Evolutionary conservation across 2,113 vertebrate species (phyloP), one percentile per base, ranked within the genome.

Genomic region (Camelus dromedarius): DNA sequence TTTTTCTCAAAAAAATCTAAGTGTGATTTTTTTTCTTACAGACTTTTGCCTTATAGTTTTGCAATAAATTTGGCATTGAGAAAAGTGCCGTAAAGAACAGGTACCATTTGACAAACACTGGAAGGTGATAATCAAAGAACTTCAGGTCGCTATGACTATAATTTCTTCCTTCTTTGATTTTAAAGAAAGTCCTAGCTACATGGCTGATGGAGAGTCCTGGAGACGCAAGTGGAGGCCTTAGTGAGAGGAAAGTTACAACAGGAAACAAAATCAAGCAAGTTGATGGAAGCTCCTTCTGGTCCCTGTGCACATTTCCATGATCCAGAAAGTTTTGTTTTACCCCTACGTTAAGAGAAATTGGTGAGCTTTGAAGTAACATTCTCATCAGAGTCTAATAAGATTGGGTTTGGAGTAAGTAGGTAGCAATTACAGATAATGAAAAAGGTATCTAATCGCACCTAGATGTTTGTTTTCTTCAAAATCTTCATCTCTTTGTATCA

Each of bases 351-450:
- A 84, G n/a, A 92, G 32, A 79, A 87, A 90, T 46, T 12, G 26
- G 30, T 77, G 42, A 14, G 3, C 91, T 93, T 95, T 69, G n/a
- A 93, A 62, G 79, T 19, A 86, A 60, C 9, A 73, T 62, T 54
- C 19, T 89, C 73, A 89, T 62, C 50, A 91, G 16, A 81, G 7
- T 58, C 42, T 73, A 93, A 77, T 62, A 82, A 79, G 46, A 73
- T 32, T 93, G 8, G 56, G 1, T 80, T 95, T 91, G 60, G 28
- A 88, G 48, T 76, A 90, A 56, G 13, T 32, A 80, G 16, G 5
- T 69, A 66, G 82, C 50, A 50, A 93, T 95, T 62, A 95, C 11
- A 66, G 32, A 11, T 50, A 94, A 80, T 85, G 50, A 46, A 76
- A 91, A 91, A 58, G 42, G 7, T 76, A 76, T n/a, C 12, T 75